Conservation (phyloP, 2,888 invertebrate genomes). For the Hypolimnas misippus region DNA sequence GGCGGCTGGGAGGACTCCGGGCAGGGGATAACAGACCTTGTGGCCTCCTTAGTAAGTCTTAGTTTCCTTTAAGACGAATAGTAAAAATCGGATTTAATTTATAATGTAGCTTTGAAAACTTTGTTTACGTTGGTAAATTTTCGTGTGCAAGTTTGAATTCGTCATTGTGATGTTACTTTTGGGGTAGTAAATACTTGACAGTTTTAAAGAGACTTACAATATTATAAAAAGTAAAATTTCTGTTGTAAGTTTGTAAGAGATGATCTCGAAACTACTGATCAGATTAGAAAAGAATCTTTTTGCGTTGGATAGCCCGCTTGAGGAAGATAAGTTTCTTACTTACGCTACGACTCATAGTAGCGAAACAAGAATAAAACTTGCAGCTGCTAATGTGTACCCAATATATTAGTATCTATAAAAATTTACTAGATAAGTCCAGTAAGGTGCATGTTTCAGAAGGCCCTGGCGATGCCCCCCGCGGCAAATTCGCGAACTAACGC, state of each 20-base stretch:
- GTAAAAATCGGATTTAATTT: constrained; percentile 9
- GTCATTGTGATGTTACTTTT: not conserved
- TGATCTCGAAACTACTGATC: too few relatives aligned
- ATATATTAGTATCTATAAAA: too few relatives aligned
- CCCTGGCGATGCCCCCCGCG: constrained; percentile 60
- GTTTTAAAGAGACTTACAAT: not conserved
- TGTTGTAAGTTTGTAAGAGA: too few relatives aligned
- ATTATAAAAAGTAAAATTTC: too few relatives aligned
- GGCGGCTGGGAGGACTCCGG: constrained; percentile 64
- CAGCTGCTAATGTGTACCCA: too few relatives aligned
- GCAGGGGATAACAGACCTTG: constrained; percentile 66
- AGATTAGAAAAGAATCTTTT: too few relatives aligned
- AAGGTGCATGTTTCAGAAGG: constrained; percentile 63
- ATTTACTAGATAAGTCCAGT: constrained; percentile 11
- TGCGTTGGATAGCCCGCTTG: too few relatives aligned
- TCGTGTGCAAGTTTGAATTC: not conserved
- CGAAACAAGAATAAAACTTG: too few relatives aligned
- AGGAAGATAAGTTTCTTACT: too few relatives aligned
- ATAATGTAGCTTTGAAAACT: not conserved
- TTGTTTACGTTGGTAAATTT: not conserved
- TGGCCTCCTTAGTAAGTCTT: constrained; percentile 69
- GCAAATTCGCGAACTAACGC: constrained; percentile 41
- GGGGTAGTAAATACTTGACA: too few relatives aligned
- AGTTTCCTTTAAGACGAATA: constrained; percentile 4
- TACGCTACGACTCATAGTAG: too few relatives aligned